phyloP scores from a whole-genome alignment of 2,113 vertebrate species.

The Vombatus ursinus region DNA sequence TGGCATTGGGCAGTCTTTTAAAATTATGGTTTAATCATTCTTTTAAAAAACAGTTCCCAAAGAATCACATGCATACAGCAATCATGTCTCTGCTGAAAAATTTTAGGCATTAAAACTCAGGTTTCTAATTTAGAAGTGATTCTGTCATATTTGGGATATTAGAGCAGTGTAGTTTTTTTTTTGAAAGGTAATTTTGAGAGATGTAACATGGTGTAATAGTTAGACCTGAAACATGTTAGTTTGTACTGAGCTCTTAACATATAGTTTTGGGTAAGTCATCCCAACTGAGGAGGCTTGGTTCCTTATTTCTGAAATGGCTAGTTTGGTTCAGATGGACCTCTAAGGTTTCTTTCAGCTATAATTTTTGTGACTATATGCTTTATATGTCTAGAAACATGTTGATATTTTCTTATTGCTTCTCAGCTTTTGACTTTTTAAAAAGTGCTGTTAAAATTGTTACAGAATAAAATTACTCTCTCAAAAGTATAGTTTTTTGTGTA shows the following conservation, averaged over 20 bases:
- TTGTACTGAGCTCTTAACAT: background rate
- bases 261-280: background rate
- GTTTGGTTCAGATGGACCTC: background rate
- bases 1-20: background rate
- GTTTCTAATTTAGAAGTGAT: background rate
- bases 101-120: background rate
- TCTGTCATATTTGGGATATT: background rate
- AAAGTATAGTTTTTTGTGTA: background rate
- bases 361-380: background rate
- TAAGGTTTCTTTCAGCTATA: background rate
- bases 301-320: background rate
- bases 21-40: background rate
- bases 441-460: background rate
- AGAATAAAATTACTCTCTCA: background rate
- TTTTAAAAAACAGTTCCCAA: background rate
- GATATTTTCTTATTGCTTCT: background rate
- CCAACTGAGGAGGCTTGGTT: background rate
- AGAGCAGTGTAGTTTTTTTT: background rate
- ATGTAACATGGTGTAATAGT: background rate
- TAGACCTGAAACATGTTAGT: background rate
- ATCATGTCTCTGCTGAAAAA: background rate
- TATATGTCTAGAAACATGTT: background rate
- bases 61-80: background rate
- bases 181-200: background rate
- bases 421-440: background rate